A percentile compares a stretch with the other conserved stretches of the same genome.
Conservation (phyloP, 2,113 vertebrate species). For the Neotoma lepida region DNA sequence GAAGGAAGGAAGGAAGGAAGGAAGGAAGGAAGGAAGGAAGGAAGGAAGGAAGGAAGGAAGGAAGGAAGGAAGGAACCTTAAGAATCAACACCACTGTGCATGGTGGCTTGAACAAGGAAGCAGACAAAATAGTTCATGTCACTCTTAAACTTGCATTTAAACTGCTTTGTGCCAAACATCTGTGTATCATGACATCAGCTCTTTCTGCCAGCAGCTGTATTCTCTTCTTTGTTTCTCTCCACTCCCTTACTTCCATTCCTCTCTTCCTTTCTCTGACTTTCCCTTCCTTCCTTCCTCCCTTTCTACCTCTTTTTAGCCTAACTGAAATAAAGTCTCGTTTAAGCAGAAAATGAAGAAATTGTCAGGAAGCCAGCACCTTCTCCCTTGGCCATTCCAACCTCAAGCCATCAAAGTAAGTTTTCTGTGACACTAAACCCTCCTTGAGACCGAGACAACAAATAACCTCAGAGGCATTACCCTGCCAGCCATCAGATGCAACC, state of each 20-base stretch:
- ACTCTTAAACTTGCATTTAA: background rate
- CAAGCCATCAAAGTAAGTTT: background rate
- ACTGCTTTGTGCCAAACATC: background rate
- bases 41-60: background rate
- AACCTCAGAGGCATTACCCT: background rate
- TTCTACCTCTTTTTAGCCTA: background rate
- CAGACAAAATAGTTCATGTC: background rate
- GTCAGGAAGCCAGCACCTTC: background rate
- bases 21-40: background rate
- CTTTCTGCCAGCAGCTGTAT: background rate
- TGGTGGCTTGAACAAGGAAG: background rate
- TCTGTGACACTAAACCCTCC: background rate
- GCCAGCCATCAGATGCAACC: background rate
- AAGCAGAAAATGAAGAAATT: background rate
- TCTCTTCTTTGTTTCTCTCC: background rate
- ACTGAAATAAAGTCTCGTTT: background rate
- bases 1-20: background rate
- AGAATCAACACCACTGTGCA: too few relatives aligned
- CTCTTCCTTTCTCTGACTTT: too few relatives aligned
- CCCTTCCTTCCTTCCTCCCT: background rate
- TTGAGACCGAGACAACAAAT: background rate
- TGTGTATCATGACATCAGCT: background rate
- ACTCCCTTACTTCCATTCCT: background rate
- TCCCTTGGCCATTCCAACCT: background rate
- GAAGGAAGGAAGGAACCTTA: accelerated